Base-by-base conservation (phyloP, 2,113 vertebrate genomes). In the Phrynosoma blainvillii region DNA sequence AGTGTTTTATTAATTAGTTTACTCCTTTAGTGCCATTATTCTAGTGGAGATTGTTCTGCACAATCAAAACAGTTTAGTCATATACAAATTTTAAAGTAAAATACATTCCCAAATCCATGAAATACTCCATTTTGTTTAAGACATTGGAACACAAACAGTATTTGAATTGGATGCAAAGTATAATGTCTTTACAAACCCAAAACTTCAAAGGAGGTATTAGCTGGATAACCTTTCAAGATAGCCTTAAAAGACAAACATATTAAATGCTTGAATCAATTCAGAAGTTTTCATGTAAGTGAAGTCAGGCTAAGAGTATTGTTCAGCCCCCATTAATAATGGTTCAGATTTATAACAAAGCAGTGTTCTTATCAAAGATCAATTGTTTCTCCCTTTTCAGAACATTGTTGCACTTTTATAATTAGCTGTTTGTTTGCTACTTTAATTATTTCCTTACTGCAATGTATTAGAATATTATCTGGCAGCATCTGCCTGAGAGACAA, bases 1-100 rank as follows among this genome's bases (percentile, higher is more conserved):
- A 86, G 91, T 88, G n/a, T 85, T 84, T 89, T 87, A 87, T 91
- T 93, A 95, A 94, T 96, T 94, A 93, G 88, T 90, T 94, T 92
- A 73, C 78, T 82, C 16, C 88, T 93, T 88, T 91, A 66, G 5
- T 78, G 88, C 77, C 66, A 62, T 84, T 90, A 86, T 91, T 89
- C 83, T 90, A 85, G 59, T 18, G 13, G 23, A 93, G 21, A 68
- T 30, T 91, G 93, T 32, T 89, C 89, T 73, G 79, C 6, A 20
- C 85, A 89, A 83, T 87, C 84, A 87, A 91, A 90, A 59, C 42
- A 86, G 62, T 92, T 91, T 87, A 85, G 84, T 84, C 88, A 91
- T 88, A 83, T 89, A 92, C 81, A 91, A 36, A 75, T 92, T 94
- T 93, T 88, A 74, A 92, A 85, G 83, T 91, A 87, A 93, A 94